Base-by-base conservation (phyloP, 2,797 vertebrate species). In the Calcarius lapponicus region DNA sequence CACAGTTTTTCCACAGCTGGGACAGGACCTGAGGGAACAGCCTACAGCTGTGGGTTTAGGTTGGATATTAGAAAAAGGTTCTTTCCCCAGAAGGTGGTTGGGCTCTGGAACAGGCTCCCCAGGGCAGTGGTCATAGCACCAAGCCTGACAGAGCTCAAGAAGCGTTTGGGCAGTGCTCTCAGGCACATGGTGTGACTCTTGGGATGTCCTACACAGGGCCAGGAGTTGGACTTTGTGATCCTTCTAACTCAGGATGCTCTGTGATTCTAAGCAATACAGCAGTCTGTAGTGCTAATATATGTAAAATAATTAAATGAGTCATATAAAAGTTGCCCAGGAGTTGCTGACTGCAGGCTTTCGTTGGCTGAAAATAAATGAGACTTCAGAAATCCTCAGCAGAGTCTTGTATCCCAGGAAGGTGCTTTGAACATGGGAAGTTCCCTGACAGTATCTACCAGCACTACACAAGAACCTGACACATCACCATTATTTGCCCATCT, bases 1-100 rank as follows among this genome's bases (percentile, higher is more conserved):
- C 32, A 17, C 17, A 38, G 1, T 57, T 84, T 25, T 64, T 13
- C 51, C 64, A 22, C 24, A 82, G 17, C 58, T 12, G 0, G 29
- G 48, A 36, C 7, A 36, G 47, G 31, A 75, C 13, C 6, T 0
- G 0, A 56, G 32, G 32, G 16, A 82, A 50, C 0, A 0, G 20
- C 22, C 56, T 76, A 32, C 17, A n/a, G 17, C 4, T 25, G 36
- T 10, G n/a, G 8, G 32, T 38, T 57, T 62, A 70, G 32, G 13
- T 5, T 28, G 22, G 24, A 11, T 56, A 32, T 25, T 1, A 18
- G 47, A 0, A 25, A 43, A 29, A 50, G 2, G 2, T 43, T 10
- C 1, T 42, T 18, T 25, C 3, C 13, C 36, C 22, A n/a, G 13
- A 2, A 13, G 19, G 11, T 29, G 28, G 0, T 0, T 43, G 28